Evolutionary conservation across 1,140 invertebrate genomes (phyloP), one percentile per base, ranked within the genome.

Genomic region (Drosophila nasuta): DNA sequence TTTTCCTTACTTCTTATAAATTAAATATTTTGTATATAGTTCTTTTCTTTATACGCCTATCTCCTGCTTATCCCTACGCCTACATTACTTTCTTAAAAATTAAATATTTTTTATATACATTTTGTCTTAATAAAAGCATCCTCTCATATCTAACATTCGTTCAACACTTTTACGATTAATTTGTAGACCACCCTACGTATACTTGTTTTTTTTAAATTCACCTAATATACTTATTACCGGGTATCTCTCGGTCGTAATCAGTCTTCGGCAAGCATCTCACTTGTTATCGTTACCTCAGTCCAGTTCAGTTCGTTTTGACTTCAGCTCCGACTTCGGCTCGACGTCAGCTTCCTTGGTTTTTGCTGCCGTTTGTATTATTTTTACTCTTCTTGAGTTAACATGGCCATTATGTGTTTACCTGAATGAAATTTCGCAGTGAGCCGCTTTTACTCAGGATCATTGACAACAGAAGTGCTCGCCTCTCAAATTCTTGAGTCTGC

Each of bases 351-450:
- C 66, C 58, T 63, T 41, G 28, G 35, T 73, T 73, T 67, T 66
- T 41, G 33, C 49, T 54, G 20, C 35, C 52, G 49, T 41, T 60
- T 54, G 51, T 54, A 54, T 51, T 54, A 52, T 46, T 69, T 35
- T 60, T 48, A 68, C 49, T 60, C 64, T 68, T 74, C 30, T 74
- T 68, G 56, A 74, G 65, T 56, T 46, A 60, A 67, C 70, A 60
- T 60, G 30, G 28, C 54, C 49, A 69, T 62, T 64, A 43, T 60
- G 43, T 68, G 45, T 62, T 45, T 38, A 30, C 11, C 48, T 52
- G 71, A 75, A 75, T 75, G 72, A 70, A 74, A 70, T 70, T 69
- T 70, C 51, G 35, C 41, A 65, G 49, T 70, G 66, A 63, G 66
- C 59, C 13, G 43, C 35, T 70, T 43, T 68, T 46, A 68, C 72